phyloP scores from a whole-genome alignment of 23 tunicate species.

The Styela clava region DNA sequence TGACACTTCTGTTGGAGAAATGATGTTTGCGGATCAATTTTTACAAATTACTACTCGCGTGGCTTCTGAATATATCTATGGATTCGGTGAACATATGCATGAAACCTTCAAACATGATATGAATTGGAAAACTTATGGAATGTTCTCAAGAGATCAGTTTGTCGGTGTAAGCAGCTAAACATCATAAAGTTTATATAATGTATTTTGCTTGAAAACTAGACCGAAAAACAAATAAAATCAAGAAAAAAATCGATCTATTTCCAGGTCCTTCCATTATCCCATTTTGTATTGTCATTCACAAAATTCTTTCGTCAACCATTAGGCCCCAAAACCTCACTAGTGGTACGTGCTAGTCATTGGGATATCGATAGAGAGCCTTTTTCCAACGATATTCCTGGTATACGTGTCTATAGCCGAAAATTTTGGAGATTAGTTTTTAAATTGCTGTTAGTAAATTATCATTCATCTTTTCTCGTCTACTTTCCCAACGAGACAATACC shows the following conservation, averaged over 20 bases:
- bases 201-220: not conserved
- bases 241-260: too few relatives aligned
- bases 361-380: too few relatives aligned
- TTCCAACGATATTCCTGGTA: too few relatives aligned
- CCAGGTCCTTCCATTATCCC: not conserved
- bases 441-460: too few relatives aligned
- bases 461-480: too few relatives aligned
- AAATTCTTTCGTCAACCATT: too few relatives aligned
- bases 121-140: conserved; percentile 60
- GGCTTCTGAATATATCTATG: conserved; percentile 54
- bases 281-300: conserved; percentile 1
- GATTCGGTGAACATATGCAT: conserved; percentile 78
- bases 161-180: conserved; percentile 72
- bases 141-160: conserved; percentile 71
- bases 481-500: too few relatives aligned
- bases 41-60: conserved; percentile 54
- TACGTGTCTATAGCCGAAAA: too few relatives aligned
- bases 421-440: too few relatives aligned
- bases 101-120: conserved; percentile 63
- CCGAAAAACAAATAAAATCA: not conserved
- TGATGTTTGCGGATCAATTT: conserved; percentile 80
- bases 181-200: not conserved
- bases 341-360: too few relatives aligned
- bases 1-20: conserved; percentile 76
- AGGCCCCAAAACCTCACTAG: too few relatives aligned